Conservation (phyloP, 2,888 invertebrate genomes). For the Callimorpha dominula region DNA sequence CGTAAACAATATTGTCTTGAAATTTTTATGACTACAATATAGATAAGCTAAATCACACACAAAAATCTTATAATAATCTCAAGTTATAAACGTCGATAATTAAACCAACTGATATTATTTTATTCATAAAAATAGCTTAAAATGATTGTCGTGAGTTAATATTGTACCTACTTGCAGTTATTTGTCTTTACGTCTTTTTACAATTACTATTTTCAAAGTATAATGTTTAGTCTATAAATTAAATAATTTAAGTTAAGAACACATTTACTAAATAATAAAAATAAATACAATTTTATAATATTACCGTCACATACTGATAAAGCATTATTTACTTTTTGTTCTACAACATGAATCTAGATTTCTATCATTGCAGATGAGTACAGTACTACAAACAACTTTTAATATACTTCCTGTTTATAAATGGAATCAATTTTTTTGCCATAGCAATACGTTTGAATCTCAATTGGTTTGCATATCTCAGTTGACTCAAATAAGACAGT, state of each 20-base stretch:
- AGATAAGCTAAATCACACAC: constrained; percentile 11
- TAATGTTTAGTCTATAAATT: no score
- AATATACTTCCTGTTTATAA: not conserved
- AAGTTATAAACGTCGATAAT: constrained; percentile 17
- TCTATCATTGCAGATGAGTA: no score
- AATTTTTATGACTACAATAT: constrained; percentile 5
- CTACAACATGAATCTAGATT: not conserved
- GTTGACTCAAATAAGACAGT: not conserved
- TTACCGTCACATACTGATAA: not conserved
- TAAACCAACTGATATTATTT: constrained; percentile 20
- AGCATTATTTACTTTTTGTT: not conserved
- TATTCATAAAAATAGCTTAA: not conserved
- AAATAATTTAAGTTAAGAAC: no score
- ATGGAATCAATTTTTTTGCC: not conserved
- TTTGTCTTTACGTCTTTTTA: not conserved
- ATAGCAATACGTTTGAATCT: not conserved
- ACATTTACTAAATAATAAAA: no score
- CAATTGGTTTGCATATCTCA: constrained; percentile 6
- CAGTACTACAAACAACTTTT: no score
- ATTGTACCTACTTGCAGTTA: not conserved
- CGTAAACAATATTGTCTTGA: constrained; percentile 2
- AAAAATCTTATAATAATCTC: constrained; percentile 9
- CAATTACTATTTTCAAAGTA: not conserved
- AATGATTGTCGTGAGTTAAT: not conserved
- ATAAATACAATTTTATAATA: no score